Percentiles rank a stretch among this genome's conserved stretches.
phyloP scores from a whole-genome alignment of 2,797 vertebrate species.

The Periophthalmus magnuspinnatus region DNA sequence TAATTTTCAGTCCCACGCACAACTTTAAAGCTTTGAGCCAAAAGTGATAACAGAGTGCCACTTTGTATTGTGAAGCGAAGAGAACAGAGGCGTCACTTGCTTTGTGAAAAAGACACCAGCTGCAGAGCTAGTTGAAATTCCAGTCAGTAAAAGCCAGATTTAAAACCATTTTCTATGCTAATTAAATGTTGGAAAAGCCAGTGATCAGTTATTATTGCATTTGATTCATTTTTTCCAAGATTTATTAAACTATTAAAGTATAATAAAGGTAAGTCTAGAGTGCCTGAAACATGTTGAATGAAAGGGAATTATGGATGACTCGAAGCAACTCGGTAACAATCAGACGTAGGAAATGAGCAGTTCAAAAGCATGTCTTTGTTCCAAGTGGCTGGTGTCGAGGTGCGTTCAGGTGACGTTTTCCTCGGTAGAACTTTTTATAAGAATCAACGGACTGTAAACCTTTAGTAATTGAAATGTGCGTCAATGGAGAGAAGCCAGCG shows the following conservation, averaged over 20 bases:
- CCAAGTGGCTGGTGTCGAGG: background rate
- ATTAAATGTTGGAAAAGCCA: conserved; percentile 28
- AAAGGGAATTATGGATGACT: conserved; percentile 11
- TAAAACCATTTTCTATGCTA: conserved; percentile 31
- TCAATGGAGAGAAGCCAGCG: conserved; percentile 14
- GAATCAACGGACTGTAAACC: conserved; percentile 32
- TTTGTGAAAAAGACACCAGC: conserved; percentile 10
- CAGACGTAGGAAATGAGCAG: conserved; percentile 10
- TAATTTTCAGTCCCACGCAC: conserved; percentile 19
- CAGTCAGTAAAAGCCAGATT: conserved; percentile 40
- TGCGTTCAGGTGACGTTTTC: conserved; percentile 16
- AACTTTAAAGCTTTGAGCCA: conserved; percentile 31
- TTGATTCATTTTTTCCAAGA: conserved; percentile 17
- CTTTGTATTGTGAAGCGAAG: conserved; percentile 13
- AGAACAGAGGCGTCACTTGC: conserved; percentile 4
- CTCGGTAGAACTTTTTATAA: conserved; percentile 14
- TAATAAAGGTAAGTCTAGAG: conserved; percentile 35
- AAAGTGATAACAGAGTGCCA: conserved; percentile 16
- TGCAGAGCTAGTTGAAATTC: conserved; percentile 33
- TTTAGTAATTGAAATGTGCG: conserved; percentile 38
- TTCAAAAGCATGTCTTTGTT: conserved; percentile 15
- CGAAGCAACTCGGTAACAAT: background rate
- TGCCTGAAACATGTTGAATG: conserved; percentile 1
- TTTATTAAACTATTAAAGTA: conserved; percentile 28
- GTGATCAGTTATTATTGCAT: conserved; percentile 25